Base-by-base conservation (phyloP, 2,797 vertebrate genomes). In the Schizothorax lantsangensis region DNA sequence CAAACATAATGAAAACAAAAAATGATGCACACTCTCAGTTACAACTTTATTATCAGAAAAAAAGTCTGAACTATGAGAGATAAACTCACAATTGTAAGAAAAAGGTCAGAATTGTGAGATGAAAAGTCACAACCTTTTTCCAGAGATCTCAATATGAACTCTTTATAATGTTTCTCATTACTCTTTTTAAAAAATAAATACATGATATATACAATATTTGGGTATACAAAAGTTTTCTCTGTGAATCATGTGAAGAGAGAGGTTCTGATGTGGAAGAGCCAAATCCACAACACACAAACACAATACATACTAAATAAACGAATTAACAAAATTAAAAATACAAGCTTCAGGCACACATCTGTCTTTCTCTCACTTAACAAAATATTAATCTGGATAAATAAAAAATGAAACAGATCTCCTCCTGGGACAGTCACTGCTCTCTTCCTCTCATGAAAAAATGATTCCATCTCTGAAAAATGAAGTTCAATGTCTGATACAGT, bases 281-380 rank as follows among this genome's bases (percentile, higher is more conserved):
- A 26, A 43, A 26, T 59, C 36, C 36, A 79, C 36, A 59, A 17
- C 57, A 43, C 57, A 64, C 57, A 66, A 30, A 33, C 62, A 81
- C 43, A 68, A 68, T 21, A 81, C 19, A 81, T 14, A 21, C n/a
- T 49, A 68, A 68, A 81, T 66, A 68, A 68, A 81, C 26, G 0
- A 81, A 81, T 81, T 33, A 68, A 33, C 26, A 9, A 66, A 81
- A 81, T 81, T 33, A 81, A 68, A 81, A 66, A 66, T 81, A 49
- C 62, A 68, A 47, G 79, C 79, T 81, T 30, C n/a, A 30, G 79
- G 79, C 62, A 33, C 62, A 47, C 11, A 47, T 80, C 59, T 80
- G 40, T 66, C 59, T 33, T 81, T 14, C 40, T 47, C 26, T 81
- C 59, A 11, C 79, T 81, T 33, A 81, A 66, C 40, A 47, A 66